A percentile compares a stretch with the other conserved stretches of the same genome.
Conservation (phyloP, 92 coral and sea anemone genomes). For the Micromussa lordhowensis region DNA sequence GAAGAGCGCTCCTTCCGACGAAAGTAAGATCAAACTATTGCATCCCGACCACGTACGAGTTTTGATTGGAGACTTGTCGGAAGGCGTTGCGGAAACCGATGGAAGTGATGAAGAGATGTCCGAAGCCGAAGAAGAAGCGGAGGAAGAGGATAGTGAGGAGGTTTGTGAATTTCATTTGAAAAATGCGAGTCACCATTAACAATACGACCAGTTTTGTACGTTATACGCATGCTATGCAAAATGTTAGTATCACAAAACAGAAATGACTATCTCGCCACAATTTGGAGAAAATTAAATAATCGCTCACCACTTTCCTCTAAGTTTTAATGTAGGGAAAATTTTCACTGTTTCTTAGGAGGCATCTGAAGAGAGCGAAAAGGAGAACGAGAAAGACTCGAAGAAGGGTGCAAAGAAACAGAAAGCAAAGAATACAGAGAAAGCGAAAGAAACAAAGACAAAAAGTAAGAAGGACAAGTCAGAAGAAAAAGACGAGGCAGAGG, state of each 20-base stretch:
- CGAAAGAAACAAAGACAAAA: constrained; percentile 32
- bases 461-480: constrained; percentile 36
- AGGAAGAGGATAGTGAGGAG: constrained; percentile 25
- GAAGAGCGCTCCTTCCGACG: constrained; percentile 68
- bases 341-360: constrained; percentile 24
- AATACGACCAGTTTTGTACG: too few relatives aligned
- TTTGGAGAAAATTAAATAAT: too few relatives aligned
- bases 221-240: too few relatives aligned
- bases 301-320: too few relatives aligned
- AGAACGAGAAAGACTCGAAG: constrained; percentile 30
- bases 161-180: not conserved
- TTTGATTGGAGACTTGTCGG: constrained; percentile 61
- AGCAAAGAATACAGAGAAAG: constrained; percentile 21
- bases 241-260: too few relatives aligned
- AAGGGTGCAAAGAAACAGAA: constrained; percentile 37
- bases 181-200: too few relatives aligned
- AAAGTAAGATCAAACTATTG: constrained; percentile 75
- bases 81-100: constrained; percentile 41
- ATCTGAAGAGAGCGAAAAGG: constrained; percentile 47
- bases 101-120: constrained; percentile 52
- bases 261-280: too few relatives aligned
- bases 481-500: constrained; percentile 41
- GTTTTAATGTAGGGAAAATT: not conserved
- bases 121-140: constrained; percentile 56
- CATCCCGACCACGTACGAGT: constrained; percentile 88